These are phyloP conservation scores for Aurelia aurita DNA, from an alignment of 30 jellyfish, hydroid and myxozoan genomes.

Conservation along the genomic window DNA sequence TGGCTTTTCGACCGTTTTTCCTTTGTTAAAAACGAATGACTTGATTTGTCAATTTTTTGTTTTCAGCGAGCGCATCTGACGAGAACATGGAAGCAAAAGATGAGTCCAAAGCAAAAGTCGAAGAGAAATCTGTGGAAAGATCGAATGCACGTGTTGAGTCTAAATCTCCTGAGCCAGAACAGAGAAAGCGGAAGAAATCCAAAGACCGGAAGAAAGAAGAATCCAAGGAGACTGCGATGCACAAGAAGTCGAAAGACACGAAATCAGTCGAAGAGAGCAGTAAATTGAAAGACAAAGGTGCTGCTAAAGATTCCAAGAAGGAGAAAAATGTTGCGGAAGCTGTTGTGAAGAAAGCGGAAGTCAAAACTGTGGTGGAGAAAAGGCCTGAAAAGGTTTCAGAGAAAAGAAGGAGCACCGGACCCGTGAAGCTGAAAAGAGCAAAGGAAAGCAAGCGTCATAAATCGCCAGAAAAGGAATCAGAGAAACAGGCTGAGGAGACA, in stretches of 20 bases:
- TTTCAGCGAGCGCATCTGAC: background rate
- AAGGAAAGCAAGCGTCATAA: conserved; percentile 37
- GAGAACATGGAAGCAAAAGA: background rate
- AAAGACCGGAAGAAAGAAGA: conserved; percentile 41
- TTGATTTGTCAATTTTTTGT: too few species aligned
- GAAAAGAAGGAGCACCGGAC: conserved; percentile 53
- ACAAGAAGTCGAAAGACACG: background rate
- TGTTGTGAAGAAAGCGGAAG: background rate
- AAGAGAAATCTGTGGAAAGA: background rate
- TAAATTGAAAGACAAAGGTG: conserved; percentile 11
- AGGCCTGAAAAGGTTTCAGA: conserved; percentile 10
- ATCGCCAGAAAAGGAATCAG: conserved; percentile 53
- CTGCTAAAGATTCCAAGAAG: background rate
- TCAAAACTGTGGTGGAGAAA: background rate
- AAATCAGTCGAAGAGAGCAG: background rate
- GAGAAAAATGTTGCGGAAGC: background rate
- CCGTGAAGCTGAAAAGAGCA: conserved; percentile 61
- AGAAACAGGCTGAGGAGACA: background rate
- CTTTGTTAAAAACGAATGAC: too few species aligned
- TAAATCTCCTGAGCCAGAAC: conserved; percentile 18
- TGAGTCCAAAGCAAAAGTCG: background rate
- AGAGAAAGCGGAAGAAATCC: conserved; percentile 37
- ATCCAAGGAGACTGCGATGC: background rate
- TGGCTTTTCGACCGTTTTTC: too few species aligned
- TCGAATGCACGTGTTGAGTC: background rate